These are phyloP conservation scores for Leucosticte australis DNA, from an alignment of 2,113 vertebrate species.

Conservation along the genomic window DNA sequence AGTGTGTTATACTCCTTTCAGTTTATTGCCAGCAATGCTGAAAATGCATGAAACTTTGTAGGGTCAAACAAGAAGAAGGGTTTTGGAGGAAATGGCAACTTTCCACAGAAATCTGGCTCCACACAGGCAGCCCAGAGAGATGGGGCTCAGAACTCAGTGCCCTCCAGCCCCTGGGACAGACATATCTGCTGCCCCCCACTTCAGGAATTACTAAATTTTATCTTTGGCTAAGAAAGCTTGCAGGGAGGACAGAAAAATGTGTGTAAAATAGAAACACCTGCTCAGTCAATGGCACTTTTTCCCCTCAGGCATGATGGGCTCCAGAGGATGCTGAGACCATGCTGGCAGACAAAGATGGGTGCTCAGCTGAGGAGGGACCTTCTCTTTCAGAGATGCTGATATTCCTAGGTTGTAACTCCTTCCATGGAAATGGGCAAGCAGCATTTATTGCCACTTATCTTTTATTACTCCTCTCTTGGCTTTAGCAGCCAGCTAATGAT, in stretches of 20 bases:
- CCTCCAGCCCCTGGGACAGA: not conserved
- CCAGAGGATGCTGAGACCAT: not conserved
- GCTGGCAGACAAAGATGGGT: not conserved
- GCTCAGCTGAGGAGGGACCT: not conserved
- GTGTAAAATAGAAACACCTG: not conserved
- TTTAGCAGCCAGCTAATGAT: not conserved
- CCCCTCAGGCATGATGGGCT: not conserved
- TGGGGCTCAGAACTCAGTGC: not conserved
- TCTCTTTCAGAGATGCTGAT: not conserved
- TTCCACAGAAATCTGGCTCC: not conserved
- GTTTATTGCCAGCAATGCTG: not conserved
- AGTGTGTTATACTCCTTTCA: not conserved
- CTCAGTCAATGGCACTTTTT: not conserved
- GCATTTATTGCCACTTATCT: not conserved
- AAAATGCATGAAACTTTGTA: not conserved
- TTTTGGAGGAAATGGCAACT: not conserved
- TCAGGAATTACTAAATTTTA: not conserved
- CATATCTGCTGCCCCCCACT: fast-evolving
- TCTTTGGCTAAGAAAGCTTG: not conserved
- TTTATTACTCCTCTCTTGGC: not conserved
- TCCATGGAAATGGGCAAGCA: not conserved
- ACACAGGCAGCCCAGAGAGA: not conserved
- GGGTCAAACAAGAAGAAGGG: not conserved
- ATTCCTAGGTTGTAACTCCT: not conserved
- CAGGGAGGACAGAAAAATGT: not conserved